A percentile compares a stretch with the other conserved stretches of the same genome.
phyloP scores from a whole-genome alignment of 2,797 vertebrate species.

The Gambelia wislizenii region DNA sequence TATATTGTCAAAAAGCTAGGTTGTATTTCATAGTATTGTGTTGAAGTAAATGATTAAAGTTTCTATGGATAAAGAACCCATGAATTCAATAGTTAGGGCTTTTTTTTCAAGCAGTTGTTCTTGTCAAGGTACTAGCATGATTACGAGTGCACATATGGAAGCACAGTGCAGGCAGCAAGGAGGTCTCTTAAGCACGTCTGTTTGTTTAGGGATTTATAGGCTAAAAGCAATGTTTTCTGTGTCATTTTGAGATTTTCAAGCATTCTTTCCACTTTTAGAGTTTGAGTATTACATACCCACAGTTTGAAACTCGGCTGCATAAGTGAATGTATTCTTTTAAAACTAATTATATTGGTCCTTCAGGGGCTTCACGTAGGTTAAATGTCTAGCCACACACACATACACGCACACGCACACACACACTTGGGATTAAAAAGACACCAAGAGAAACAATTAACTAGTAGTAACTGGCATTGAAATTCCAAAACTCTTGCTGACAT shows the following conservation, averaged over 20 bases:
- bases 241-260: constrained; percentile 25
- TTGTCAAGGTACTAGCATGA: background rate
- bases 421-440: background rate
- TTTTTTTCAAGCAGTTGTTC: background rate
- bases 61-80: background rate
- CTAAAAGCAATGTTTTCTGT: constrained; percentile 6
- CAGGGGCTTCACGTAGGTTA: constrained; percentile 1
- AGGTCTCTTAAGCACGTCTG: background rate
- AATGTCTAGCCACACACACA: constrained; percentile 2
- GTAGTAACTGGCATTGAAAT: background rate
- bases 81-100: background rate
- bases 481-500: background rate
- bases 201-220: constrained; percentile 13
- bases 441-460: background rate
- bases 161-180: background rate
- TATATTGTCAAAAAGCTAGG: background rate
- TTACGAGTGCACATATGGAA: constrained; percentile 4
- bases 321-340: constrained; percentile 28
- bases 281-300: background rate
- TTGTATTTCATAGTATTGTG: background rate
- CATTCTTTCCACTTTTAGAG: constrained; percentile 8
- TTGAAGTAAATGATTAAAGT: background rate
- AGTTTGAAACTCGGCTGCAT: constrained; percentile 16
- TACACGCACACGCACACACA: no score
- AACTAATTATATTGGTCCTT: constrained; percentile 12